Base-by-base conservation (phyloP, 2,888 invertebrate species). In the Litoditis marina region DNA sequence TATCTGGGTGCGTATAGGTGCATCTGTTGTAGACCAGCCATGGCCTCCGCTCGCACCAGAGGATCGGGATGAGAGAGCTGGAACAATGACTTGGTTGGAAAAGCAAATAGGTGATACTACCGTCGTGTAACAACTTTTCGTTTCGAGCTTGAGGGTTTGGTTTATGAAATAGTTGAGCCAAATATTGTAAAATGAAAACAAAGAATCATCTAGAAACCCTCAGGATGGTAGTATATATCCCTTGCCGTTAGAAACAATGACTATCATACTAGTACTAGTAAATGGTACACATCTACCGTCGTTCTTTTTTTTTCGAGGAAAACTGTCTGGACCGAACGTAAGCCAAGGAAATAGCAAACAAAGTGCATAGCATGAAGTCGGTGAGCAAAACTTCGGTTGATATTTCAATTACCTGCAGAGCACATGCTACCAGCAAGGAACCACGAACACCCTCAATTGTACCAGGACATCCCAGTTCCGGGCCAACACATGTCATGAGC, bases 1-100 rank as follows among this genome's bases (percentile, higher is more conserved):
- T 94, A 92, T 72, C 91, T 88, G 0, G 94, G 94, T 60, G 95
- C 94, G 86, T 98, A 98, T 84, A 98, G 88, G 86, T 99, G 98
- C 77, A 99, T 86, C 83, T 98, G 95, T 84, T 99, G 98, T 55
- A 95, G 87, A 79, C 96, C 96, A 36, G 92, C 91, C 22, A 93
- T 90, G 11, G 95, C 95, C 85, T 96, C 96, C 0, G 95, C 92
- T 50, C 94, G 92, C 4, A 95, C 94, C 64, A 91, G 87, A 4
- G 92, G 91, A 84, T 94, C 86, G 0, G 84, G 78, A 74, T 87
- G 86, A 60, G 85, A 85, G 75, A 86, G 91, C 52, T 62, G 31
- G 7, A 62, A 25, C 4, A n/a, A 19, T 5, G 16, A 22, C 6
- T 36, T 13, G n/a, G 19, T 60, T 52, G 7, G 3, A 53, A 39